Percentiles rank a stretch among this genome's conserved stretches.
phyloP scores from a whole-genome alignment of 2,888 invertebrate species.

The Lithodes maja region DNA sequence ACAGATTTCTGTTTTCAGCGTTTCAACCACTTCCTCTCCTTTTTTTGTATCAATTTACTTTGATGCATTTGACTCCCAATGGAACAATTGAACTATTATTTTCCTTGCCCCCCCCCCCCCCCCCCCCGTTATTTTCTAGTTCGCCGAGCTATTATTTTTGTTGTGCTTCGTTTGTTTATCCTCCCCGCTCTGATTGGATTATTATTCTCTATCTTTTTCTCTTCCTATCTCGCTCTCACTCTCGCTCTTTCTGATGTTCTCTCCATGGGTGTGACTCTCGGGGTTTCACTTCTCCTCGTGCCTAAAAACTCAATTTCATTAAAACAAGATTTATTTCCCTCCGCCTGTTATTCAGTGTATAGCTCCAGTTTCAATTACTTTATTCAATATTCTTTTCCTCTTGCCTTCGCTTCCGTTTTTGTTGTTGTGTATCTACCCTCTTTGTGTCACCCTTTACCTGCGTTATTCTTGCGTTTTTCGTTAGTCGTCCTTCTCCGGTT shows the following conservation, averaged over 20 bases:
- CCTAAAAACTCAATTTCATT: conserved; percentile 50
- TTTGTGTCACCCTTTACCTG: conserved; percentile 4
- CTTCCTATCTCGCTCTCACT: conserved; percentile 10
- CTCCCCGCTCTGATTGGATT: conserved; percentile 45
- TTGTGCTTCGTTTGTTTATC: conserved; percentile 43
- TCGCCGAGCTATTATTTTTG: conserved; percentile 37
- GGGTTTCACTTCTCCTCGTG: not conserved
- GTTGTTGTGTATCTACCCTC: not conserved
- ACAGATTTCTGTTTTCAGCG: conserved; percentile 32
- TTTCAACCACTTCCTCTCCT: conserved; percentile 27
- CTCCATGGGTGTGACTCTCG: too few relatives aligned
- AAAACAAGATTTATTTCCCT: conserved; percentile 37
- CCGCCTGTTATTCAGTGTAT: conserved; percentile 47
- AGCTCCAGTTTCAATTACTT: conserved; percentile 53
- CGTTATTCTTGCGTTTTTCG: not conserved
- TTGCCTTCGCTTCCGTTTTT: not conserved
- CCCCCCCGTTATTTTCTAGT: conserved; percentile 42
- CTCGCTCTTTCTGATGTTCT: not conserved
- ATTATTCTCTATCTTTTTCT: conserved; percentile 29
- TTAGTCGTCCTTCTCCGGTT: not conserved
- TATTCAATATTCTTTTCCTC: conserved; percentile 51
- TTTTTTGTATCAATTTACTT: conserved; percentile 49
- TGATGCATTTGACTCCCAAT: conserved; percentile 31
- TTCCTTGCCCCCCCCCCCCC: not conserved
- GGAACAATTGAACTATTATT: conserved; percentile 53